phyloP scores from a whole-genome alignment of 1,140 invertebrate genomes.

The Tyrophagus putrescentiae region DNA sequence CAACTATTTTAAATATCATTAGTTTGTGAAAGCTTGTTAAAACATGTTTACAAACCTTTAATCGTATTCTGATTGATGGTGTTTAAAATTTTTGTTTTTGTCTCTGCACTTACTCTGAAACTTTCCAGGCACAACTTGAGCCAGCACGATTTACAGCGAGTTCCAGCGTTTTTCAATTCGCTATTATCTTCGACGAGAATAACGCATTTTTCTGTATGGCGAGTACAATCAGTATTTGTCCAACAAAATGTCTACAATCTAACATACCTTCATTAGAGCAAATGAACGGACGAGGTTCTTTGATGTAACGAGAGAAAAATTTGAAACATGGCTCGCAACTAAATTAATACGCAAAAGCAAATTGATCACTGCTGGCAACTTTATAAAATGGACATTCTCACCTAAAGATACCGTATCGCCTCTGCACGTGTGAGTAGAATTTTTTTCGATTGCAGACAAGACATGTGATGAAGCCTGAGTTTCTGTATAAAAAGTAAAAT shows the following conservation, averaged over 20 bases:
- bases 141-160: conserved; percentile 66
- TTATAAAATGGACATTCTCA: neutral
- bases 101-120: conserved; percentile 47
- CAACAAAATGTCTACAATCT: no score
- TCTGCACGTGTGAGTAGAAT: conserved; percentile 42
- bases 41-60: conserved; percentile 12
- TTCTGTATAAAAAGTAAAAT: conserved; percentile 15
- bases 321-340: conserved; percentile 69
- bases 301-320: conserved; percentile 47
- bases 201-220: neutral
- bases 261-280: conserved; percentile 27
- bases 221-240: no score
- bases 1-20: neutral
- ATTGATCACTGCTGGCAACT: neutral
- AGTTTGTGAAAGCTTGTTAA: neutral
- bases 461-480: conserved; percentile 49
- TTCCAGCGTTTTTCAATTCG: conserved; percentile 27
- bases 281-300: conserved; percentile 26
- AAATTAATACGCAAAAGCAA: conserved; percentile 37
- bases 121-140: conserved; percentile 61
- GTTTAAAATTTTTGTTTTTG: conserved; percentile 23
- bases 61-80: conserved; percentile 21
- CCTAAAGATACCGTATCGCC: conserved; percentile 41
- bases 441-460: conserved; percentile 60
- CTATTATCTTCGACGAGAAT: conserved; percentile 16